A percentile compares a stretch with the other conserved stretches of the same genome.
phyloP scores from a whole-genome alignment of 2,113 vertebrate genomes.

The Danionella cerebrum region DNA sequence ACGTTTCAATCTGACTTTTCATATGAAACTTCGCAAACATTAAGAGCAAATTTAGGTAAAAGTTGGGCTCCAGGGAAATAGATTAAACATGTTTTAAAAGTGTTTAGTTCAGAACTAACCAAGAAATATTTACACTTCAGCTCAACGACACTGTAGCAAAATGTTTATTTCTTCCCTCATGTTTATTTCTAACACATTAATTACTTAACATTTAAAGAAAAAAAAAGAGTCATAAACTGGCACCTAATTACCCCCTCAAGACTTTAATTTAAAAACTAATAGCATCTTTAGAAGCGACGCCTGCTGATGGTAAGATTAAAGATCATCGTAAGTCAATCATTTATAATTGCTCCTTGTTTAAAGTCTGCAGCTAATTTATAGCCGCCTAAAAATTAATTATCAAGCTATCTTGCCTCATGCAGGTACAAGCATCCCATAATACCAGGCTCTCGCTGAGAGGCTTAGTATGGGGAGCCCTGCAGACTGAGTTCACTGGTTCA shows the following conservation, averaged over 20 bases:
- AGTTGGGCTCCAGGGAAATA: too few species aligned
- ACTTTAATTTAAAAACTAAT: background rate
- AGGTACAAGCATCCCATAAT: constrained; percentile 51
- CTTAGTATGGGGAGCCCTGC: constrained; percentile 41
- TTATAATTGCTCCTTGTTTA: background rate
- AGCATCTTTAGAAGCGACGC: background rate
- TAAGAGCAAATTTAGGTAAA: too few species aligned
- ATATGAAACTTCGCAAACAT: too few species aligned
- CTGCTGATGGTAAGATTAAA: background rate
- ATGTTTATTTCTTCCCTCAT: too few species aligned
- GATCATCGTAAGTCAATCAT: background rate
- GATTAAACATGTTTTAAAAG: too few species aligned
- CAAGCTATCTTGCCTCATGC: constrained; percentile 31
- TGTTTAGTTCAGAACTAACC: too few species aligned
- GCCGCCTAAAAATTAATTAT: constrained; percentile 27
- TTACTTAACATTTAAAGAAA: background rate
- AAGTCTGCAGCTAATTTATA: constrained; percentile 11
- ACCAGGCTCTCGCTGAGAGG: constrained; percentile 37
- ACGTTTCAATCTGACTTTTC: too few species aligned
- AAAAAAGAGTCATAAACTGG: background rate
- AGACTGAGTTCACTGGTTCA: constrained; percentile 18
- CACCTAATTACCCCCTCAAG: background rate
- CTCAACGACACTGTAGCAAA: too few species aligned
- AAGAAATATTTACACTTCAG: too few species aligned
- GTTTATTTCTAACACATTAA: background rate